phyloP scores from a whole-genome alignment of 2,888 invertebrate genomes.

The Diplolepis rosae region DNA sequence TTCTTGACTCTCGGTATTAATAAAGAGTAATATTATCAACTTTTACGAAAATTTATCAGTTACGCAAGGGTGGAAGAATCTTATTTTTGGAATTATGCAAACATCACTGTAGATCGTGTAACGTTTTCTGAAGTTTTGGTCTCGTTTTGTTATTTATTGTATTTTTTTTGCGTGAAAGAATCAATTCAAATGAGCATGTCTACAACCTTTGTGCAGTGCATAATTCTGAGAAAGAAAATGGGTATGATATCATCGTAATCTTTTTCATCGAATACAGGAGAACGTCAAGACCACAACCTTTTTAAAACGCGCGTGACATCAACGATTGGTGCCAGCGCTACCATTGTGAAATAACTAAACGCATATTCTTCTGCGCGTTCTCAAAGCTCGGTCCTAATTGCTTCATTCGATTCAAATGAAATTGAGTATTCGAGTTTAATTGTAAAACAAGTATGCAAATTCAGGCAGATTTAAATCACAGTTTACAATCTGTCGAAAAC shows the following conservation, averaged over 20 bases:
- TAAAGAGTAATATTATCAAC: no score
- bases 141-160: neutral
- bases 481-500: no score
- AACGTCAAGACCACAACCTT: slow-evolving; percentile 15
- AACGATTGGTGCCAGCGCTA: neutral
- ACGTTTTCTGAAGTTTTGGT: neutral
- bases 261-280: slow-evolving; percentile 15
- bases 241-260: slow-evolving; percentile 17
- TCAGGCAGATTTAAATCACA: no score
- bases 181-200: neutral
- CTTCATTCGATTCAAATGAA: no score
- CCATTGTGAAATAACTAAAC: neutral
- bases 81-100: neutral
- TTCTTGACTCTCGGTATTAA: no score
- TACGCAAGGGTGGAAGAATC: neutral
- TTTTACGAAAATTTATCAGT: neutral
- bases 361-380: slow-evolving; percentile 3
- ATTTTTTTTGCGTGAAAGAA: neutral
- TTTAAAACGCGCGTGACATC: slow-evolving; percentile 19
- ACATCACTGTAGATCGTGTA: neutral
- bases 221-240: neutral
- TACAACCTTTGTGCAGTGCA: neutral
- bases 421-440: no score
- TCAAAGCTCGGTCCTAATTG: slow-evolving; percentile 2
- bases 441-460: no score